Conservation (phyloP, 2,797 vertebrate species). For the Pangasius djambal region DNA sequence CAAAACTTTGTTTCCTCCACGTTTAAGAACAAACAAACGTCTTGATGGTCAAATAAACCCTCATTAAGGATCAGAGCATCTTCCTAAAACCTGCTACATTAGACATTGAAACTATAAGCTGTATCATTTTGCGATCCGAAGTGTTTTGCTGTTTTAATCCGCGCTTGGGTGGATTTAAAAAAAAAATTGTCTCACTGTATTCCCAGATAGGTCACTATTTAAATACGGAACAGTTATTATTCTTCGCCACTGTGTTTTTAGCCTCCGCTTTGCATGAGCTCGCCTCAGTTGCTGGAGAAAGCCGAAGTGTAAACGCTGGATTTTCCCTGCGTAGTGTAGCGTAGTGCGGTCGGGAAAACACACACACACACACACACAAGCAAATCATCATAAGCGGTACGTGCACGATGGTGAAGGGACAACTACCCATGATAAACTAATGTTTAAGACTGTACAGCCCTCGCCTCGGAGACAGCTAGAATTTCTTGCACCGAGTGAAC, state of each 20-base stretch:
- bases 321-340: constrained; percentile 22
- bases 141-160: too few relatives aligned
- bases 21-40: neutral
- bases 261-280: constrained; percentile 3
- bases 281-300: neutral
- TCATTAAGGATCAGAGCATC: neutral
- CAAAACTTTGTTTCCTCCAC: neutral
- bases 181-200: too few relatives aligned
- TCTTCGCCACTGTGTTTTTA: neutral
- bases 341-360: constrained; percentile 12
- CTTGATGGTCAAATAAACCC: neutral
- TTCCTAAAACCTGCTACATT: neutral
- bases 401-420: constrained; percentile 11
- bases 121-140: too few relatives aligned
- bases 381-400: constrained; percentile 12
- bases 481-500: neutral
- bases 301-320: constrained; percentile 20
- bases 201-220: neutral
- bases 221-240: constrained; percentile 13
- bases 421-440: constrained; percentile 8
- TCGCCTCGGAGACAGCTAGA: neutral
- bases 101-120: too few relatives aligned
- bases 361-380: neutral
- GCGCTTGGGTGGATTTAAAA: too few relatives aligned
- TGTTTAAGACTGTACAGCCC: neutral